Conservation (phyloP, 2,888 invertebrate genomes). For the Drosophila merina region DNA sequence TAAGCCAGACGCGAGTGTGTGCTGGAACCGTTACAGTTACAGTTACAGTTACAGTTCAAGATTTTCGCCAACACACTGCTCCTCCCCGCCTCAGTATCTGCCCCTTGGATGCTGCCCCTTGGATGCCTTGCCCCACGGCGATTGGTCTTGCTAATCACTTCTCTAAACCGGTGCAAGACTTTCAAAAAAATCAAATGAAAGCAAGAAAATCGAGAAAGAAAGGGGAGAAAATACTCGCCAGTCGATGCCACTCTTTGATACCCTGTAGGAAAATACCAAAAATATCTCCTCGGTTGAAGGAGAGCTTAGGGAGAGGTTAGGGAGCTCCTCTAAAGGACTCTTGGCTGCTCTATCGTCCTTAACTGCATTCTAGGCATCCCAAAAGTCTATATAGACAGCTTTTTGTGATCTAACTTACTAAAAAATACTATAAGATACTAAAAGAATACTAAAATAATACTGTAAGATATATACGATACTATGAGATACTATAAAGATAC, state of each 20-base stretch:
- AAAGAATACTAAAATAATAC: too few species aligned
- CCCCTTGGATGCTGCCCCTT: neutral
- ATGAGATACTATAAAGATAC: too few species aligned
- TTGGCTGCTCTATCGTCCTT: too few species aligned
- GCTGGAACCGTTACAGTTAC: slow-evolving; percentile 10
- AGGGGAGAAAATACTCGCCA: slow-evolving; percentile 38
- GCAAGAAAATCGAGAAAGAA: slow-evolving; percentile 11
- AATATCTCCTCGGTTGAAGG: too few species aligned
- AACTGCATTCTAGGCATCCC: too few species aligned
- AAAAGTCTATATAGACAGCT: too few species aligned
- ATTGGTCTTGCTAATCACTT: slow-evolving; percentile 55
- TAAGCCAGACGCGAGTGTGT: slow-evolving; percentile 3
- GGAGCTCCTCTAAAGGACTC: too few species aligned
- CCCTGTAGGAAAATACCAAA: slow-evolving; percentile 8
- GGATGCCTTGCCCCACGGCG: neutral
- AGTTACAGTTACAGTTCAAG: slow-evolving; percentile 12
- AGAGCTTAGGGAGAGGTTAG: too few species aligned
- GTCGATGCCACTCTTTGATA: slow-evolving; percentile 15
- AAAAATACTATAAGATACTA: too few species aligned
- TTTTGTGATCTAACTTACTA: too few species aligned
- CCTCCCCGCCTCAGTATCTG: neutral
- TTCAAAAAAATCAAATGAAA: slow-evolving; percentile 52
- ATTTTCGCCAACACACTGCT: slow-evolving; percentile 9
- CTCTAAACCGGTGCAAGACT: slow-evolving; percentile 65
- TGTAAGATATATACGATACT: too few species aligned